Evolutionary conservation across 23 tunicate genomes (phyloP).

Genomic region (Diplosoma virens): DNA sequence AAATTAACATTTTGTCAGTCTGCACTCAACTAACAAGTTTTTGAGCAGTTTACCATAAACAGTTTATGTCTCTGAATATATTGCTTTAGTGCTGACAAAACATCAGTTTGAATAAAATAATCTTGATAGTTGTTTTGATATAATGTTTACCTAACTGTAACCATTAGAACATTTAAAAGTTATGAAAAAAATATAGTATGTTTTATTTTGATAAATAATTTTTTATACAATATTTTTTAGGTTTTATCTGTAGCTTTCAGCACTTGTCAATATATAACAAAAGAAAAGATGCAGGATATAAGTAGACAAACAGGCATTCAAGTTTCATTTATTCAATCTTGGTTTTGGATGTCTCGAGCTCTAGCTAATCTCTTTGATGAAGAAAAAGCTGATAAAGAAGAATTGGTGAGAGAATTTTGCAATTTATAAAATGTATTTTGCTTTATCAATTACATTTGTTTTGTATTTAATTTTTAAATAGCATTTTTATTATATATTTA

Average conservation of each 20-base stretch:
- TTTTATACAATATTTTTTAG: background rate
- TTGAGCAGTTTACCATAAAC: no score
- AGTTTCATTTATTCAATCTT: background rate
- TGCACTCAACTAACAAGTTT: no score
- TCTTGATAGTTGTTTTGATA: no score
- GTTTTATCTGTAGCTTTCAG: background rate
- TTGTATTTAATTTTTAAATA: background rate
- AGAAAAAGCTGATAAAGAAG: constrained; percentile 12
- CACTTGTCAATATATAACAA: background rate
- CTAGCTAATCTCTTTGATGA: constrained; percentile 3
- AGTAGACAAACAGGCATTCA: background rate
- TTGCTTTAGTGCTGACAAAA: no score
- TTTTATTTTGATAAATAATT: no score
- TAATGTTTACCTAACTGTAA: no score
- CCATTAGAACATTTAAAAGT: no score
- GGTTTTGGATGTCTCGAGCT: constrained; percentile 25
- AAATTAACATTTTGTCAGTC: no score
- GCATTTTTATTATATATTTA: background rate
- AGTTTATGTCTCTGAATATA: no score
- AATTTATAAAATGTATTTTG: no score
- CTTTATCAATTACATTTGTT: background rate
- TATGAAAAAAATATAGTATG: no score
- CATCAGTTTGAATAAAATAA: no score
- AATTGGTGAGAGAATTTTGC: constrained; percentile 2
- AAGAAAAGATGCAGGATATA: background rate